phyloP scores from a whole-genome alignment of 2,113 vertebrate genomes.

The Pygoscelis antarcticus region DNA sequence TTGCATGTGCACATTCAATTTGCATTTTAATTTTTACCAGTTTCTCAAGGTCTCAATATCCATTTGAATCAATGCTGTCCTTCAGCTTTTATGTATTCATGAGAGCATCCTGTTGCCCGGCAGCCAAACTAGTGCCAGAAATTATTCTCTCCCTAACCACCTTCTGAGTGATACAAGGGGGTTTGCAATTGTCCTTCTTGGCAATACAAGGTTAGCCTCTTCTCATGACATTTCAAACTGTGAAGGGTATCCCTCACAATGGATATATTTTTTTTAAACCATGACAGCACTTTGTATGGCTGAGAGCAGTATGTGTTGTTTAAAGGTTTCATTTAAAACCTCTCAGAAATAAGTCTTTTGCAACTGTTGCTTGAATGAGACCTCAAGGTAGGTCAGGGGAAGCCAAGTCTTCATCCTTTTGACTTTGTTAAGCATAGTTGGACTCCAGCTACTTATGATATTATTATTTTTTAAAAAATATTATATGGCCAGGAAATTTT shows the following conservation, averaged over 20 bases:
- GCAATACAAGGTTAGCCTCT: background rate
- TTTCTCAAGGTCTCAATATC: slow-evolving; percentile 21
- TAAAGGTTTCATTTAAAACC: background rate
- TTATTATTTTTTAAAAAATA: background rate
- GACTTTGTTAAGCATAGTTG: background rate
- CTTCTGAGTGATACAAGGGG: background rate
- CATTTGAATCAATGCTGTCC: slow-evolving; percentile 15
- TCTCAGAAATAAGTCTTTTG: background rate
- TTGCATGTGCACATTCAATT: slow-evolving; percentile 1
- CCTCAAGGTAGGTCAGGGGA: background rate
- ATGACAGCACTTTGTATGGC: background rate
- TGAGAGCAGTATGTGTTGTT: background rate
- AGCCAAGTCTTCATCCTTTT: background rate
- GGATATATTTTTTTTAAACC: background rate
- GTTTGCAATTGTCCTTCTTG: background rate
- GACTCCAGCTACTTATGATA: background rate
- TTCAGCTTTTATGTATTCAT: background rate
- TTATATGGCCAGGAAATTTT: background rate
- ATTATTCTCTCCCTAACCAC: background rate
- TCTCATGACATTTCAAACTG: background rate
- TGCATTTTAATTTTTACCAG: slow-evolving; percentile 2
- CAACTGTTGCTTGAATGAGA: background rate
- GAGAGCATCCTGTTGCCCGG: background rate
- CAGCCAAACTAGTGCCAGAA: background rate
- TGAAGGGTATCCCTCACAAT: background rate